Conservation (phyloP, 1,140 invertebrate species). For the Aphaenogaster floridana region DNA sequence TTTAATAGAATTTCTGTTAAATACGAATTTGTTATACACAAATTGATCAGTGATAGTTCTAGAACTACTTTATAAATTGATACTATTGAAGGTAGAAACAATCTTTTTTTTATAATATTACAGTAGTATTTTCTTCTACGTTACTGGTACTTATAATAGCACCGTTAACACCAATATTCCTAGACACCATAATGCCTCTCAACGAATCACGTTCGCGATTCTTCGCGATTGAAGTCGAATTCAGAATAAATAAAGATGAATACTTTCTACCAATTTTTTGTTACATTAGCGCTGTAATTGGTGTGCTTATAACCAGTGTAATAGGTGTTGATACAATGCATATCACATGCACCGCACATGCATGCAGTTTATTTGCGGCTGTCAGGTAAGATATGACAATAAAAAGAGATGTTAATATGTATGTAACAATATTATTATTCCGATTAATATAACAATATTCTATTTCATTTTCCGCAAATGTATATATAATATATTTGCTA, state of each 20-base stretch:
- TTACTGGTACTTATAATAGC: neutral
- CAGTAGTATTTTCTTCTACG: neutral
- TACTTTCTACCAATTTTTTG: constrained; percentile 26
- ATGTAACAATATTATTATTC: neutral
- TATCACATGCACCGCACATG: constrained; percentile 16
- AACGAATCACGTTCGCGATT: constrained; percentile 25
- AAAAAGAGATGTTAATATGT: neutral
- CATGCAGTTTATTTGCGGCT: constrained; percentile 39
- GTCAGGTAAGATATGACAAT: neutral
- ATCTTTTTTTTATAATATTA: constrained; percentile 6
- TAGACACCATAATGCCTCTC: constrained; percentile 17
- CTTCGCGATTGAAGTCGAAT: constrained; percentile 27
- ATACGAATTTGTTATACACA: neutral
- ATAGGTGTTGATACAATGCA: constrained; percentile 12
- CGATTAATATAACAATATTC: neutral
- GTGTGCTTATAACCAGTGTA: neutral
- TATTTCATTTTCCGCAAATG: neutral
- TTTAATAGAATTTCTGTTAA: neutral
- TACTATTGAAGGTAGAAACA: neutral
- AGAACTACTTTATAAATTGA: neutral
- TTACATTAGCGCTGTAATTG: neutral
- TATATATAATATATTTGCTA: neutral
- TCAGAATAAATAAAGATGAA: constrained; percentile 18
- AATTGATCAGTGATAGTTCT: neutral
- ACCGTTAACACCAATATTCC: constrained; percentile 32